These are phyloP conservation scores for Cataglyphis livida DNA, from an alignment of 2,888 invertebrate species.

Conservation along the genomic window DNA sequence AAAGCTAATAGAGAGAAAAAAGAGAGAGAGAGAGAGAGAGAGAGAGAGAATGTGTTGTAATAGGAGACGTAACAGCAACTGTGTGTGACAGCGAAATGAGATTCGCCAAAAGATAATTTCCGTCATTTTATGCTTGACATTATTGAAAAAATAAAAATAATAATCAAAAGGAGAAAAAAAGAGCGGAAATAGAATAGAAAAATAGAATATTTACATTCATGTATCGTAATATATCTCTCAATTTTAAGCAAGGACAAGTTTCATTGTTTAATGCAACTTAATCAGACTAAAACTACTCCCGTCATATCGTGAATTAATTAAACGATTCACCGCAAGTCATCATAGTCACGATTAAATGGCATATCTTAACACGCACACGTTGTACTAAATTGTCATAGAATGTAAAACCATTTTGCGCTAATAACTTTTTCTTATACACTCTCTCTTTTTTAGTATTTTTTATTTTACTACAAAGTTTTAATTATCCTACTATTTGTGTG, in stretches of 20 bases:
- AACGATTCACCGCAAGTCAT: neutral
- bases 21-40: neutral
- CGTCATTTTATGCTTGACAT: neutral
- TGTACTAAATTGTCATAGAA: neutral
- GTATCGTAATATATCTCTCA: constrained; percentile 10
- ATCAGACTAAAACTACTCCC: neutral
- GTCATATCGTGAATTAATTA: neutral
- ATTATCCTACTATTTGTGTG: constrained; percentile 15
- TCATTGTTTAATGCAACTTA: neutral
- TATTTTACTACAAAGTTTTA: constrained; percentile 27
- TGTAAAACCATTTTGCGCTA: neutral
- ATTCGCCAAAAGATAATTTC: constrained; percentile 29
- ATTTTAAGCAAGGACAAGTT: neutral
- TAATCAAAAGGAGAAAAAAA: neutral
- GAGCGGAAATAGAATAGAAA: neutral
- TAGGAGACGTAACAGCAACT: constrained; percentile 13
- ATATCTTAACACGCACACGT: neutral
- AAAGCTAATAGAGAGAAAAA: neutral
- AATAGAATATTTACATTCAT: neutral
- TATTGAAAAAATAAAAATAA: neutral
- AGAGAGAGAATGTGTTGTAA: constrained; percentile 1
- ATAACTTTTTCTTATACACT: neutral
- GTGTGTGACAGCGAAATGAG: constrained; percentile 17
- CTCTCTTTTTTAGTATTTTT: neutral
- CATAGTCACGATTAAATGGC: neutral